Base-by-base conservation (phyloP, 2,113 vertebrate genomes). In the Xyliphius kryptos region DNA sequence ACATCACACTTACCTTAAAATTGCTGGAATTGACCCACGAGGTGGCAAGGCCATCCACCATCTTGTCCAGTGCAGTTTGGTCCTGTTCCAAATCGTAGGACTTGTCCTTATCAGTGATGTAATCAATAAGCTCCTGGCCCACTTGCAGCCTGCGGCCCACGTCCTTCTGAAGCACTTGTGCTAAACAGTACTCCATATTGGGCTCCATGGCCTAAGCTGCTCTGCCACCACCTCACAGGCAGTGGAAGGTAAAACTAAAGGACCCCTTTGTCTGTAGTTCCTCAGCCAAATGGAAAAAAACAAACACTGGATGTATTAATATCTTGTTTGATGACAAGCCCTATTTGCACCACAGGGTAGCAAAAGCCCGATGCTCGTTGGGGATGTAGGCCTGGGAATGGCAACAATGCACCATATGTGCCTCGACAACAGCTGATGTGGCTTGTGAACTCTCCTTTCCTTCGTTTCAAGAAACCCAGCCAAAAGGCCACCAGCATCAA, bases 21-120 rank as follows among this genome's bases (percentile, higher is more conserved):
- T 99, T 94, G 86, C 94, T 97, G 71, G 89, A 97, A 87, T 97
- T 98, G 65, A 99, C 95, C 96, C 95, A 98, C 63, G 91, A 92
- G 69, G 89, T 91, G 75, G 93, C 93, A 12, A 99, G 88, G 71
- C 91, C 92, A 56, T 99, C 96, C 47, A 98, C 91, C 89, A 98
- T 93, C 80, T 91, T 95, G 86, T 99, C 95, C 80, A 99, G 86
- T 59, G 88, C 87, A 3, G 92, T 92, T 86, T 97, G 95, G 78
- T 99, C 96, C 46, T 97, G 91, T 70, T 99, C 96, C 61, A 99
- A 85, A 81, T 99, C 95, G 9, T 85, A 76, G 68, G 92, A 97
- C 78, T 94, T 97, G 73, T 97, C 91, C 68, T 84, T 89, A 80
- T 99, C 95, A 22, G 87, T 80, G 68, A 98, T 90, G 81, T 91